Evolutionary conservation across 1,140 invertebrate genomes (phyloP), one percentile per base, ranked within the genome.

Genomic region (Dreissena rostriformis): DNA sequence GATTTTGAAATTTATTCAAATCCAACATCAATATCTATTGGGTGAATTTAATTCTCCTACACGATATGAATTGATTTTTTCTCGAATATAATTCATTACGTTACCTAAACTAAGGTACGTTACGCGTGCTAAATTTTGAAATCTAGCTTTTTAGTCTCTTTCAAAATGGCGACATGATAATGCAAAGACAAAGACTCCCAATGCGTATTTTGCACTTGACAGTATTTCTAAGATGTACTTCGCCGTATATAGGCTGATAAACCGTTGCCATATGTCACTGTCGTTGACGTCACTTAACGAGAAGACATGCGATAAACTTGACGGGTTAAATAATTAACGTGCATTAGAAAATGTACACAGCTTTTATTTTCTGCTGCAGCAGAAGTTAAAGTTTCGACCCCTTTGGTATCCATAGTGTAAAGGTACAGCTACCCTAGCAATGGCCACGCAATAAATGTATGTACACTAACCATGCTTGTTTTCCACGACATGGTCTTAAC

Each of bases 321-420:
- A 28, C 8, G 53, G 80, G 15, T 67, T 68, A 75, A 82, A 17
- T 88, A 74, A 17, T 83, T 74, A 4, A 78, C n/a, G 22, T 77
- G 67, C 53, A 91, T 81, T 19, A 91, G 75, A 28, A 74, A 76
- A 65, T 85, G 89, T n/a, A 90, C 78, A 19, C 91, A 82, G n/a
- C n/a, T n/a, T n/a, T n/a, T n/a, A n/a, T n/a, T n/a, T n/a, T n/a
- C n/a, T n/a, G n/a, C n/a, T n/a, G n/a, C n/a, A n/a, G n/a, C n/a
- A n/a, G n/a, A n/a, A n/a, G n/a, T n/a, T n/a, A n/a, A n/a, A n/a
- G n/a, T n/a, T n/a, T n/a, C n/a, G n/a, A n/a, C n/a, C n/a, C n/a
- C n/a, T n/a, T n/a, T n/a, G n/a, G n/a, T n/a, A n/a, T n/a, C n/a
- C n/a, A n/a, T n/a, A 15, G 39, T 8, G 8, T 39, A 8, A 39